Conservation (phyloP, 1,140 invertebrate genomes). For the Bursaphelenchus mucronatus region DNA sequence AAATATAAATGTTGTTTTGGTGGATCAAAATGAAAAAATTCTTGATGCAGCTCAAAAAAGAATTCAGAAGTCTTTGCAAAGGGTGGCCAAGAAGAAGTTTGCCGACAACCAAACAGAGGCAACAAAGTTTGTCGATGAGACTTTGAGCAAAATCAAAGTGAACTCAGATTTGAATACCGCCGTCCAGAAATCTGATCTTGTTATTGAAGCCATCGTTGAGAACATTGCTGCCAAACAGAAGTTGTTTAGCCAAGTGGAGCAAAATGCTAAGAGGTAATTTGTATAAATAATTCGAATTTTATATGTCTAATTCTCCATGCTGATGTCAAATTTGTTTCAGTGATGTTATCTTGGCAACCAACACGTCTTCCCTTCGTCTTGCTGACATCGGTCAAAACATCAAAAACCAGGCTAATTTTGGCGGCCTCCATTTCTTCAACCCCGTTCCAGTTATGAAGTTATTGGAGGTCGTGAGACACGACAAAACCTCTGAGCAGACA, state of each 20-base stretch:
- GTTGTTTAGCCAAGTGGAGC: slow-evolving; percentile 54
- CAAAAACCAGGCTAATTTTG: slow-evolving; percentile 68
- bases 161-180: slow-evolving; percentile 67
- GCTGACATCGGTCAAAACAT: slow-evolving; percentile 71
- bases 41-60: slow-evolving; percentile 70
- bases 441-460: slow-evolving; percentile 85
- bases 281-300: background rate
- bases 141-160: slow-evolving; percentile 75
- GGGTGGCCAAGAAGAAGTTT: slow-evolving; percentile 76
- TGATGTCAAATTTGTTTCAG: slow-evolving; percentile 14
- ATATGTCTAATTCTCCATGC: background rate
- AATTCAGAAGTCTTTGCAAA: slow-evolving; percentile 70
- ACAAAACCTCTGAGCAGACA: slow-evolving; percentile 72
- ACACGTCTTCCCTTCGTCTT: slow-evolving; percentile 81
- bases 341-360: slow-evolving; percentile 71
- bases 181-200: slow-evolving; percentile 59
- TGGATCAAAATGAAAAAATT: slow-evolving; percentile 71
- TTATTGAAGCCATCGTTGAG: slow-evolving; percentile 61
- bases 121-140: slow-evolving; percentile 31
- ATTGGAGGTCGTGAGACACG: slow-evolving; percentile 66
- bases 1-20: slow-evolving; percentile 64
- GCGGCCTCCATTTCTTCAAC: slow-evolving; percentile 85
- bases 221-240: slow-evolving; percentile 59
- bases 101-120: slow-evolving; percentile 64
- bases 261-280: slow-evolving; percentile 13